Evolutionary conservation across 2,888 invertebrate genomes (phyloP).

Genomic region (Pterobdella sp.): DNA sequence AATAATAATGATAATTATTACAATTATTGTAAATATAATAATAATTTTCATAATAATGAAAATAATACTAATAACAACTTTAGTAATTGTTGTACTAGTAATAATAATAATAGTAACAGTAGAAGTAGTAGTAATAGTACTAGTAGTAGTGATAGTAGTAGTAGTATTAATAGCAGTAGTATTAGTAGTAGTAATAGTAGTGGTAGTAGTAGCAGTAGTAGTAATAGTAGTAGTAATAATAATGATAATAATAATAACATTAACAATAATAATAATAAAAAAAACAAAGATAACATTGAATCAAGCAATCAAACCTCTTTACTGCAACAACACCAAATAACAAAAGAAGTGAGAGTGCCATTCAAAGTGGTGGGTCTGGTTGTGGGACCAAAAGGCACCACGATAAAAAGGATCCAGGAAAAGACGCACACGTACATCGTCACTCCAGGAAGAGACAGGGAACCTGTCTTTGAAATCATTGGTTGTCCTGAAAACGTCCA

Average conservation of each 20-base stretch:
- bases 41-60: no score
- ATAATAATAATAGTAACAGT: no score
- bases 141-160: no score
- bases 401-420: constrained; percentile 98
- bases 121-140: no score
- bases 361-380: constrained; percentile 97
- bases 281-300: background rate
- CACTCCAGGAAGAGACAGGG: constrained; percentile 93
- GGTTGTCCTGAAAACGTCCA: constrained; percentile 95
- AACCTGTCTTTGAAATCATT: constrained; percentile 96
- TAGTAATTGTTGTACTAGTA: no score
- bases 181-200: no score
- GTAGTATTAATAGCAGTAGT: no score
- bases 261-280: background rate
- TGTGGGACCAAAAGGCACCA: constrained; percentile 97
- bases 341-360: constrained; percentile 89
- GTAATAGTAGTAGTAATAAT: no score
- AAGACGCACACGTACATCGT: constrained; percentile 98
- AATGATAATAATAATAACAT: background rate
- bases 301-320: background rate
- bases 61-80: no score
- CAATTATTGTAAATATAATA: no score
- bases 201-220: no score
- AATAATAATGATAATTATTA: background rate
- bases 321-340: constrained; percentile 62